phyloP scores from a whole-genome alignment of 1,140 invertebrate genomes.

The Microplitis mediator region DNA sequence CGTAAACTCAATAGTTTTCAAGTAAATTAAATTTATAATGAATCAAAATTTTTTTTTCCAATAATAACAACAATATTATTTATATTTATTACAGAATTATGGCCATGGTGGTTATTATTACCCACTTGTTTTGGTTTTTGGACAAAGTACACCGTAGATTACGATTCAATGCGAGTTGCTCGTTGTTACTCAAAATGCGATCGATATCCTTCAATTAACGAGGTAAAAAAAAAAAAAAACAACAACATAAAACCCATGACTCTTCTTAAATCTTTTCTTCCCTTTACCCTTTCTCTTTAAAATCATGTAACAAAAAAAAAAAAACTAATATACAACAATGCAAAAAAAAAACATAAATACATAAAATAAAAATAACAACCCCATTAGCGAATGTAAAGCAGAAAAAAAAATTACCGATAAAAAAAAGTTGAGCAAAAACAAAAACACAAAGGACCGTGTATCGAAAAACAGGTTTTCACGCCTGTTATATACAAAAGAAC shows the following conservation, averaged over 20 bases:
- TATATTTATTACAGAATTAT: slow-evolving; percentile 36
- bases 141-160: slow-evolving; percentile 45
- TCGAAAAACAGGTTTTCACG: slow-evolving; percentile 46
- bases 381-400: neutral
- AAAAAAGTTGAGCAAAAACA: slow-evolving; percentile 27
- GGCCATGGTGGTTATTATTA: slow-evolving; percentile 40
- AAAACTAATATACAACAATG: neutral
- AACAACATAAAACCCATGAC: slow-evolving; percentile 8
- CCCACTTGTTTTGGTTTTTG: slow-evolving; percentile 42
- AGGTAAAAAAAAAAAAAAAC: slow-evolving; percentile 33
- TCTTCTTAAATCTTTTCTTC: slow-evolving; percentile 10
- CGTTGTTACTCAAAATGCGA: slow-evolving; percentile 46
- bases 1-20: neutral
- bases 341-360: neutral
- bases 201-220: slow-evolving; percentile 32
- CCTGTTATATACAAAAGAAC: slow-evolving; percentile 16
- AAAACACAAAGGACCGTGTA: slow-evolving; percentile 29
- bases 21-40: neutral
- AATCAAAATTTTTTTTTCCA: neutral
- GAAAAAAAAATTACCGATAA: slow-evolving; percentile 23
- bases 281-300: neutral
- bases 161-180: slow-evolving; percentile 45
- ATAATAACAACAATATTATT: neutral
- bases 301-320: neutral
- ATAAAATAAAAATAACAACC: neutral